Evolutionary conservation across 35 echinoderm and acorn worm species (phyloP).

Genomic region (Patiria miniata): DNA sequence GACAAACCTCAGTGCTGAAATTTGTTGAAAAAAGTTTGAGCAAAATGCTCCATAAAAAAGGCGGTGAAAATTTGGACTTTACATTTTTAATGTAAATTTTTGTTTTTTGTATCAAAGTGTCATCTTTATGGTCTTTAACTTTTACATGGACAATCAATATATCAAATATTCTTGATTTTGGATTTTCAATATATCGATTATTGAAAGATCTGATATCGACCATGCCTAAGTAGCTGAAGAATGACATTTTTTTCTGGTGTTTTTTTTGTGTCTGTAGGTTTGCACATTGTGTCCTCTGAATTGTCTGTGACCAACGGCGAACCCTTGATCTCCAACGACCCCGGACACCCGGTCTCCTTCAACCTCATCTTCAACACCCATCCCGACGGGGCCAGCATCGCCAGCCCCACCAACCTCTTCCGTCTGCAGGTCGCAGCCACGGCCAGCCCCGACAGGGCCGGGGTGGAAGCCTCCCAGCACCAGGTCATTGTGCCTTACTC

Average conservation of each 20-base stretch:
- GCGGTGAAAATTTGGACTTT: no score
- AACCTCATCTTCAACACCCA: slow-evolving; percentile 32
- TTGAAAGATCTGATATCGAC: no score
- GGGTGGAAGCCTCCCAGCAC: not conserved
- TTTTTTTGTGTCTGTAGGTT: slow-evolving; percentile 33
- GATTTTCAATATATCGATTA: no score
- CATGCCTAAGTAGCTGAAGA: no score
- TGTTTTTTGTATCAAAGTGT: no score
- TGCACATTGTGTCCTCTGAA: slow-evolving; percentile 32
- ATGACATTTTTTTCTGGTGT: not conserved
- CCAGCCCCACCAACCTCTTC: slow-evolving; percentile 49
- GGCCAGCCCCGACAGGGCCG: slow-evolving; percentile 16
- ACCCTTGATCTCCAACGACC: slow-evolving; percentile 60
- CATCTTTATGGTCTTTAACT: no score
- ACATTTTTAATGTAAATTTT: no score
- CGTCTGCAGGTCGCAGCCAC: slow-evolving; percentile 44
- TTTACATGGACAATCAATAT: no score
- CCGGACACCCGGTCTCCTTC: slow-evolving; percentile 34
- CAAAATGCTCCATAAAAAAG: no score
- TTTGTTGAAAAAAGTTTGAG: no score
- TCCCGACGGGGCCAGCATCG: slow-evolving; percentile 1
- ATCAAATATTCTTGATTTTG: no score
- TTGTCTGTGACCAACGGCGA: not conserved
- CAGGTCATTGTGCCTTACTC: not conserved
- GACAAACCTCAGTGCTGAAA: no score